Evolutionary conservation across 1,140 invertebrate species (phyloP), one percentile per base, ranked within the genome.

Genomic region (Drosophila sp.): DNA sequence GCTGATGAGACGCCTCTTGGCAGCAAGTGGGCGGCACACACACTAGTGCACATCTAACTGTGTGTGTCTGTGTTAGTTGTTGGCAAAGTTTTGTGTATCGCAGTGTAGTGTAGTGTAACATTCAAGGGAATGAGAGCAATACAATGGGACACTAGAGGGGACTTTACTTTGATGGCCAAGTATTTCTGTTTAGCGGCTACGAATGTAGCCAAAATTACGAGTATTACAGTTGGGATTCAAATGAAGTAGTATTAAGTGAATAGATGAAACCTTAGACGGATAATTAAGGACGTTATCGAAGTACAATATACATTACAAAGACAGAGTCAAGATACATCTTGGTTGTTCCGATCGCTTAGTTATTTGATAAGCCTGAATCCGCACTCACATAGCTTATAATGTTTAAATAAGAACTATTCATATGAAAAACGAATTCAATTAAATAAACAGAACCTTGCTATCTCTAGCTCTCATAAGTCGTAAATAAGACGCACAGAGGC

Each of bases 61-160:
- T 63, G 59, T 61, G 81, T 66, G 62, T n/a, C n/a, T 63, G 78
- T 82, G 67, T 64, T 82, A 82, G 80, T 83, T 82, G 54, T 18
- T 53, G 76, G 46, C 5, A 79, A 83, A 83, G 61, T 83, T 80
- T 75, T 61, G 57, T 41, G 61, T 48, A 51, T 36, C 13, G 29
- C 40, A 58, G 40, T 66, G 53, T 7, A 38, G n/a, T 11, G 34
- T 13, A 21, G 21, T 21, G 21, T 21, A 21, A 4, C 21, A 21
- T 21, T 21, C 8, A n/a, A 36, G 13, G 36, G 27, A 18, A 36
- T 1, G 16, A 25, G 57, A 36, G 21, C 9, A 16, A 16, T 13
- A 27, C 14, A 77, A 82, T 83, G 80, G 64, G 75, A 71, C 79
- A 83, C 79, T 83, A 40, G 76, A 71, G 79, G 43, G 57, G 76